Base-by-base conservation (phyloP, 2,888 invertebrate genomes). In the Criorhina ranunculi region DNA sequence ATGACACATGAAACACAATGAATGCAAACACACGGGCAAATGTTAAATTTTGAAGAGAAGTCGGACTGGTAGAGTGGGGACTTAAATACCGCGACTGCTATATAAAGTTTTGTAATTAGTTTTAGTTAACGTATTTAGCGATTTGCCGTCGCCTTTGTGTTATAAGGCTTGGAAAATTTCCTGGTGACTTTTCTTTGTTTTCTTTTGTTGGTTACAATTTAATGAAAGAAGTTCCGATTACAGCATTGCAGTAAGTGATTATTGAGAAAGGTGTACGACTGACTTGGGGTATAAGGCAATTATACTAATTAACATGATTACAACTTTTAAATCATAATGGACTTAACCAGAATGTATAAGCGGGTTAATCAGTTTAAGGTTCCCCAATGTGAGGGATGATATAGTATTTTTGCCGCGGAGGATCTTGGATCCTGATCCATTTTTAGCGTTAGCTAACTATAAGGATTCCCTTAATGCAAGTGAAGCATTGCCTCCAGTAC, bases 81-180 rank as follows among this genome's bases (percentile, higher is more conserved):
- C 49, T 49, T 40, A 57, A 42, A 40, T 33, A 42, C 44, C 33
- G 40, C 49, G 42, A 60, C 11, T 46, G 73, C 17, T 60, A 73
- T 64, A 40, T 62, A 59, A 76, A 83, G 55, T 85, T 85, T 85
- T 51, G 78, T 79, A 85, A 85, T 85, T 85, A 85, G 75, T 60
- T 67, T 62, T 60, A 55, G 49, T 79, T 75, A 83, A 83, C 67
- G 40, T 62, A 79, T 73, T 80, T 69, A 64, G 70, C 66, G 51
- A 29, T 80, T 60, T 37, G 35, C 49, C 59, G 64, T 42, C 42
- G 55, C n/a, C 42, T 60, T 15, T 51, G 11, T 46, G 11, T n/a
- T n/a, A 2, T 37, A 11, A 11, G 5, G 29, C 49, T 11, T 46
- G 5, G 2, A 24, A n/a, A 37, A 29, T 37, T 49, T 49, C 29